These are phyloP conservation scores for Spodoptera littoralis DNA, from an alignment of 2,888 invertebrate species.

Conservation along the genomic window DNA sequence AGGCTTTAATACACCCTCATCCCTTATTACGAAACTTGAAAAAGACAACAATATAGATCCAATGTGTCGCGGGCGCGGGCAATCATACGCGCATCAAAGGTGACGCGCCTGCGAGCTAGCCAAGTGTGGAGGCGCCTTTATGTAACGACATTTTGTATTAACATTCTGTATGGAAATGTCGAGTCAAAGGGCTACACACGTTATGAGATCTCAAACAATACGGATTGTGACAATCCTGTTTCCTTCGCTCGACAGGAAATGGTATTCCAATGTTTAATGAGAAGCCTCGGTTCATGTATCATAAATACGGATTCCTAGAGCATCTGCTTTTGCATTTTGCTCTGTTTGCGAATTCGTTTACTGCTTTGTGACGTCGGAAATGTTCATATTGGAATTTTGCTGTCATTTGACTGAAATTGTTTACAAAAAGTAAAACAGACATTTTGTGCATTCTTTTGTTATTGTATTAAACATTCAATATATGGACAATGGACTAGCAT, in stretches of 20 bases:
- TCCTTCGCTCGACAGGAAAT: slow-evolving; percentile 84
- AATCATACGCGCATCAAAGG: slow-evolving; percentile 89
- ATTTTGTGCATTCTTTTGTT: slow-evolving; percentile 8
- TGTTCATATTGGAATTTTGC: slow-evolving; percentile 25
- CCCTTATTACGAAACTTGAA: slow-evolving; percentile 89
- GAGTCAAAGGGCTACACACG: slow-evolving; percentile 86
- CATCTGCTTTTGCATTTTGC: slow-evolving; percentile 43
- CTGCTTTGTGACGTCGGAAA: slow-evolving; percentile 27
- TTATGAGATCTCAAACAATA: slow-evolving; percentile 88
- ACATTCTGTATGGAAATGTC: slow-evolving; percentile 76
- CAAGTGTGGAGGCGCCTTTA: slow-evolving; percentile 86
- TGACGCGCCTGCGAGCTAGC: slow-evolving; percentile 81
- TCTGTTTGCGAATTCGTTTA: slow-evolving; percentile 38
- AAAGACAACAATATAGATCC: slow-evolving; percentile 89
- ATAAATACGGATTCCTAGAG: slow-evolving; percentile 63
- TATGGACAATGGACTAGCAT: background rate
- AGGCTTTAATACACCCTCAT: slow-evolving; percentile 89
- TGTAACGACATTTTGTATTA: slow-evolving; percentile 78
- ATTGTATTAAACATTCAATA: slow-evolving; percentile 1
- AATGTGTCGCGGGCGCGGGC: slow-evolving; percentile 89
- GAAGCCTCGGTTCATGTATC: slow-evolving; percentile 73
- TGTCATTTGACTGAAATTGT: slow-evolving; percentile 12
- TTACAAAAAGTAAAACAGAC: background rate
- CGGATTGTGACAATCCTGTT: slow-evolving; percentile 86
- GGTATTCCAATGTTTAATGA: slow-evolving; percentile 86